Evolutionary conservation across 2,797 vertebrate genomes (phyloP), one percentile per base, ranked within the genome.

Genomic region (Neosalanx taihuensis): DNA sequence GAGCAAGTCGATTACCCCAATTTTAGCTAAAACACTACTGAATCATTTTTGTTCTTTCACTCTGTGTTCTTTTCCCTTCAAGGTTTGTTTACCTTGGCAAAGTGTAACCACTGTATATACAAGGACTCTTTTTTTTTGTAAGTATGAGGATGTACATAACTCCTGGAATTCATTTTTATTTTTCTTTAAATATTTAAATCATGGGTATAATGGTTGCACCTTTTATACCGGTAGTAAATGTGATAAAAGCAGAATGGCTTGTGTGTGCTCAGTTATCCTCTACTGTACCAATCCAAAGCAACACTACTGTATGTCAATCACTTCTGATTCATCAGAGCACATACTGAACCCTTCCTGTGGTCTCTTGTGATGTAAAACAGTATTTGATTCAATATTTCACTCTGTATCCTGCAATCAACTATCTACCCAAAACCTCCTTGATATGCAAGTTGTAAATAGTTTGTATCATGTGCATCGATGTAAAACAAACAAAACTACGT

Each of bases 361-460:
- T 71, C 65, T 30, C 65, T 18, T 57, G 51, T 46, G 70, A 69
- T 76, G 67, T 72, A 67, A 70, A 78, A 68, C 67, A 76, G 46
- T 76, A n/a, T 75, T 63, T 68, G 53, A 68, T 35, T 76, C 66
- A 67, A 57, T 57, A 30, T 67, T 68, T 31, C 58, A 56, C 57
- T 69, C 69, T 69, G n/a, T 26, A 58, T 72, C 80, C 72, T 60
- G 83, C 1, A 30, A 74, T 62, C 72, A 76, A 18, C 71, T 76
- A 67, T 76, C 72, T 69, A 77, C 76, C 71, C 76, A 77, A 73
- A 72, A 83, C 80, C 79, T 84, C 82, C 70, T 81, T 61, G 69
- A 83, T 89, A 85, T 89, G 82, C 78, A 86, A 86, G 59, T 64
- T 81, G 59, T 84, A 81, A 75, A 75, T 84, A 78, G 70, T 82